A percentile compares a stretch with the other conserved stretches of the same genome.
These are phyloP conservation scores for Platysternon megacephalum DNA, from an alignment of 2,113 vertebrate species.

Conservation along the genomic window DNA sequence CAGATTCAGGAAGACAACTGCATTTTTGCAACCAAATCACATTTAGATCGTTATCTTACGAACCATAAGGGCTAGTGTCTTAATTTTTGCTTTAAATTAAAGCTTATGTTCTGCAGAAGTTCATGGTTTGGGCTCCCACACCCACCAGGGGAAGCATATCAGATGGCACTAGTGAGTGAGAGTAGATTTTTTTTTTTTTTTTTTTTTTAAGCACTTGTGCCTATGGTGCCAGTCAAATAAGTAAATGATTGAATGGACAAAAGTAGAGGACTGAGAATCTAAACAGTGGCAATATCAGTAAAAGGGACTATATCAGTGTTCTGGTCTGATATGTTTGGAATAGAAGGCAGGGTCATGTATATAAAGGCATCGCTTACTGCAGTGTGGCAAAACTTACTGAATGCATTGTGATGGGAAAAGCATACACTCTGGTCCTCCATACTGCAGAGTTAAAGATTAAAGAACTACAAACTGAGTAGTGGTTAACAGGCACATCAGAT, in stretches of 20 bases:
- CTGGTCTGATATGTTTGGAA: background rate
- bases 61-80: background rate
- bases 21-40: background rate
- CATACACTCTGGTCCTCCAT: background rate
- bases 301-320: background rate
- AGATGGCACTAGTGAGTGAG: background rate
- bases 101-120: background rate
- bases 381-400: background rate
- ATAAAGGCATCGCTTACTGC: background rate
- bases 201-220: background rate
- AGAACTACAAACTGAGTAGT: background rate
- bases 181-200: background rate
- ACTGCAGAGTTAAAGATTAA: background rate
- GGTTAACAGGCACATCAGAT: slow-evolving; percentile 56
- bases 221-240: background rate
- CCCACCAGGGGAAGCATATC: background rate
- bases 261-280: background rate
- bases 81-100: background rate
- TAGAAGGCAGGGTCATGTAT: background rate
- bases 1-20: background rate
- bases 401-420: background rate
- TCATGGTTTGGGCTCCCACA: background rate
- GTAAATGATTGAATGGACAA: background rate
- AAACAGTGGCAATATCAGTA: background rate
- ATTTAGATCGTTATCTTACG: background rate